A percentile compares a stretch with the other conserved stretches of the same genome.
phyloP scores from a whole-genome alignment of 2,888 invertebrate species.

The Scaptomyza caliginosa region DNA sequence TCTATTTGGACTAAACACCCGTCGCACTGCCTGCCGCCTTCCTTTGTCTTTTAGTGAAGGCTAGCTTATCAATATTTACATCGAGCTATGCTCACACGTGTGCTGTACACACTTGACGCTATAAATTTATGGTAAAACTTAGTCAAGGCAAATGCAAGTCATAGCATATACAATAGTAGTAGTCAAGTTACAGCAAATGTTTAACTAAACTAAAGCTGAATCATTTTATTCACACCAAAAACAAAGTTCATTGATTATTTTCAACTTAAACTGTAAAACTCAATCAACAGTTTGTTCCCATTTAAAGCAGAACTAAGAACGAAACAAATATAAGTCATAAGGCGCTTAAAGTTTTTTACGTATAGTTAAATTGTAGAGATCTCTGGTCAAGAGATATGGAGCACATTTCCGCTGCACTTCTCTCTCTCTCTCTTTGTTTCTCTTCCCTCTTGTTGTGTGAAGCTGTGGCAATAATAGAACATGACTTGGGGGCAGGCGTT shows the following conservation, averaged over 20 bases:
- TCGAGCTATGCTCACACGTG: constrained; percentile 53
- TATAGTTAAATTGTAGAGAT: constrained; percentile 32
- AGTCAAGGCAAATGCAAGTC: constrained; percentile 49
- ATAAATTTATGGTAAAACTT: constrained; percentile 52
- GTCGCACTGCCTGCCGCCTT: too few relatives aligned
- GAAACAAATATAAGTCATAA: constrained; percentile 42
- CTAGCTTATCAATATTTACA: constrained; percentile 79
- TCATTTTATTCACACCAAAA: not conserved
- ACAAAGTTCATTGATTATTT: constrained; percentile 41
- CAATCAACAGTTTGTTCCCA: constrained; percentile 64
- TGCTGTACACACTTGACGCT: constrained; percentile 30
- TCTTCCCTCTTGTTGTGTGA: not conserved
- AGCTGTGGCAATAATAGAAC: constrained; percentile 37
- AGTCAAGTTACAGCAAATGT: not conserved
- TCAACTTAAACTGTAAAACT: constrained; percentile 58
- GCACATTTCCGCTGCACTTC: constrained; percentile 47
- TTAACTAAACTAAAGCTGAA: not conserved
- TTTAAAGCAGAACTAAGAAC: too few relatives aligned
- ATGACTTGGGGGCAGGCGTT: constrained; percentile 51
- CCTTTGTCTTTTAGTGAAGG: too few relatives aligned
- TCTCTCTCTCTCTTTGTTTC: constrained; percentile 23
- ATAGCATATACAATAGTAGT: constrained; percentile 33
- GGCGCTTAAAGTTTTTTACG: constrained; percentile 45
- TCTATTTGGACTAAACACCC: too few relatives aligned
- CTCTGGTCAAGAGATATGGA: constrained; percentile 50